Base-by-base conservation (phyloP, 2,888 invertebrate species). In the Tinea trinotella region DNA sequence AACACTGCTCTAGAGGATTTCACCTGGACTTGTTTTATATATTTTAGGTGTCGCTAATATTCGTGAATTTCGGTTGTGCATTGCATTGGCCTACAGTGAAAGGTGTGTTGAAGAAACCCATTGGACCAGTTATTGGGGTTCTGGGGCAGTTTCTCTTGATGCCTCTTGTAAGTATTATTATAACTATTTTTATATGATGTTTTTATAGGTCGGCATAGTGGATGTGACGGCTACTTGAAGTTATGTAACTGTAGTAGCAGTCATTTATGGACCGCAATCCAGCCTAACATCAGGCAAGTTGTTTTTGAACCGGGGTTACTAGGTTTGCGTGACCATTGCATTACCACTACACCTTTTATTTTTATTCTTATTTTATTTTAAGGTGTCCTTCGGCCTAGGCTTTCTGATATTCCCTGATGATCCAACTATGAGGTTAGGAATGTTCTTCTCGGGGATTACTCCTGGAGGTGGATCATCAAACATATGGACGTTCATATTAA, bases 401-500 rank as follows among this genome's bases (percentile, higher is more conserved):
- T 88, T 88, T 62, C 63, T 90, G 13, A 78, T 95, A 15, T 94
- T 96, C 74, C 91, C 93, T 0, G 71, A 89, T 56, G 81, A 84
- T 53, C 68, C 83, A 0, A 76, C 71, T 46, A 88, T 96, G 89
- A 92, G 93, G 49, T 74, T 97, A 60, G 96, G 96, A 2, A 88
- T 97, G 74, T 96, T 96, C 78, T 94, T 95, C 74, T 93, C 95
- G 0, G 96, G 96, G 0, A 93, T 95, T 15, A 92, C 94, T 2
- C 96, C 96, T 0, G 94, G 93, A n/a, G 96, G 99, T 0, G 98
- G 98, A 0, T 97, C 97, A 18, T 97, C 97, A 50, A 99, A 99
- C 76, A 95, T 98, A 64, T 99, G 98, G 97, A 93, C 97, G 0
- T 91, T 94, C 59, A 89, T 98, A 12, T 87, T 99, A 1, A 94